Evolutionary conservation across 2,113 vertebrate species (phyloP).

Genomic region (Pao palembangensis): DNA sequence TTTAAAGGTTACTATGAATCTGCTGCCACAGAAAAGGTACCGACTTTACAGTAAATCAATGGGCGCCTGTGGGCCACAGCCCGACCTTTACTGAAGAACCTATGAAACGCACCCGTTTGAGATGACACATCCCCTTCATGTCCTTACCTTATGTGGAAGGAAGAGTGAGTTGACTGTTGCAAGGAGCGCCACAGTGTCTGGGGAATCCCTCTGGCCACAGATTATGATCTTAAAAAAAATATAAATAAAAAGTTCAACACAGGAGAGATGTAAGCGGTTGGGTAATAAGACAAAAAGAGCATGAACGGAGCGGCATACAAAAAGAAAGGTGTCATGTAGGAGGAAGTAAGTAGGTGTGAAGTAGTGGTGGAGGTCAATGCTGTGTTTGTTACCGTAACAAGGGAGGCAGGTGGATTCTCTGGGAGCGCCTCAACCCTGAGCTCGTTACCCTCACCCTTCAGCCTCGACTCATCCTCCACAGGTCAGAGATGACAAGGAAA

Average conservation of each 20-base stretch:
- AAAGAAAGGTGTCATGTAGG: slow-evolving; percentile 20
- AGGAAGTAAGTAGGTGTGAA: slow-evolving; percentile 23
- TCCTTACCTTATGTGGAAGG: slow-evolving; percentile 84
- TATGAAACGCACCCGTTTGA: not conserved
- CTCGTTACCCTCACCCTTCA: slow-evolving; percentile 40
- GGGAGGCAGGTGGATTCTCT: slow-evolving; percentile 59
- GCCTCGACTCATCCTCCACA: slow-evolving; percentile 19
- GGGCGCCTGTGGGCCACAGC: not conserved
- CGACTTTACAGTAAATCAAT: slow-evolving; percentile 1
- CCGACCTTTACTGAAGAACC: not conserved
- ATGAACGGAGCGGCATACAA: not conserved
- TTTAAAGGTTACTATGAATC: not conserved
- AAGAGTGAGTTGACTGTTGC: slow-evolving; percentile 78
- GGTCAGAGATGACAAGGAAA: slow-evolving; percentile 23
- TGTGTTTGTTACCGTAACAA: slow-evolving; percentile 52
- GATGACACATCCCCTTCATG: slow-evolving; percentile 1
- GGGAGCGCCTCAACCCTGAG: slow-evolving; percentile 1
- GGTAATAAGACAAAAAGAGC: not conserved
- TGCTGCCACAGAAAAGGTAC: not conserved
- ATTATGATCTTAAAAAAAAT: slow-evolving; percentile 79
- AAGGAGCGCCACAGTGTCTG: slow-evolving; percentile 82
- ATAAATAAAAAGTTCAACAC: not conserved
- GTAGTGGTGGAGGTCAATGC: slow-evolving; percentile 21
- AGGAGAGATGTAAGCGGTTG: not conserved
- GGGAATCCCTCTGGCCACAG: slow-evolving; percentile 81